These are phyloP conservation scores for Enteromius fasciolatus DNA, from an alignment of 2,797 vertebrate genomes.

Conservation along the genomic window DNA sequence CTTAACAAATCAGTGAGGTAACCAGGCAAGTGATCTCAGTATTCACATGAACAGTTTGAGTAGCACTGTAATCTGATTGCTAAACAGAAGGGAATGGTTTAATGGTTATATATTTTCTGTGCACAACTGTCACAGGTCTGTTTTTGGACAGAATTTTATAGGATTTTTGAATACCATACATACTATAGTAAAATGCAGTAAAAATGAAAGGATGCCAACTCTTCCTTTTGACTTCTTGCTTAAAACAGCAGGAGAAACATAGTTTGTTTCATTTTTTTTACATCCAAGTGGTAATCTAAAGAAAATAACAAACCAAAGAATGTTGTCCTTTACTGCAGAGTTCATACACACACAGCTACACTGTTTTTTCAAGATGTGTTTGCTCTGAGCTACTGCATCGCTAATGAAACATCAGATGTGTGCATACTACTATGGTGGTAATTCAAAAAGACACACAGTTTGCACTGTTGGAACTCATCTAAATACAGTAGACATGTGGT, in stretches of 20 bases:
- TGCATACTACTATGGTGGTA: constrained; percentile 21
- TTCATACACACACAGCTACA: neutral
- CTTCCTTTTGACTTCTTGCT: neutral
- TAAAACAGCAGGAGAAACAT: neutral
- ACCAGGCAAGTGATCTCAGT: constrained; percentile 6
- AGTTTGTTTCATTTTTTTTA: neutral
- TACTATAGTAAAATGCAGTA: neutral
- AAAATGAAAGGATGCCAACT: neutral
- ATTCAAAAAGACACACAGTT: constrained; percentile 24
- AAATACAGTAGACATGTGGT: constrained; percentile 18
- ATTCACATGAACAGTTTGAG: constrained; percentile 29
- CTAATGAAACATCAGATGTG: neutral
- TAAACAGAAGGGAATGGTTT: constrained; percentile 13
- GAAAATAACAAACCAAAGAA: constrained; percentile 8
- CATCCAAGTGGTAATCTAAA: constrained; percentile 15
- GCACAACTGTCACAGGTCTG: neutral
- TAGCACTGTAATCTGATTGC: constrained; percentile 10
- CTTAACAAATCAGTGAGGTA: constrained; percentile 20
- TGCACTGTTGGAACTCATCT: constrained; percentile 30
- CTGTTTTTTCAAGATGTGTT: neutral
- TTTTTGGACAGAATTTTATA: neutral
- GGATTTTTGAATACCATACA: neutral
- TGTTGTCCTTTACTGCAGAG: constrained; percentile 19
- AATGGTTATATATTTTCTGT: constrained; percentile 9
- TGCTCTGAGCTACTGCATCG: neutral